Evolutionary conservation across 2,888 invertebrate genomes (phyloP), one percentile per base, ranked within the genome.

Genomic region (Lissocephala sabroskyi): DNA sequence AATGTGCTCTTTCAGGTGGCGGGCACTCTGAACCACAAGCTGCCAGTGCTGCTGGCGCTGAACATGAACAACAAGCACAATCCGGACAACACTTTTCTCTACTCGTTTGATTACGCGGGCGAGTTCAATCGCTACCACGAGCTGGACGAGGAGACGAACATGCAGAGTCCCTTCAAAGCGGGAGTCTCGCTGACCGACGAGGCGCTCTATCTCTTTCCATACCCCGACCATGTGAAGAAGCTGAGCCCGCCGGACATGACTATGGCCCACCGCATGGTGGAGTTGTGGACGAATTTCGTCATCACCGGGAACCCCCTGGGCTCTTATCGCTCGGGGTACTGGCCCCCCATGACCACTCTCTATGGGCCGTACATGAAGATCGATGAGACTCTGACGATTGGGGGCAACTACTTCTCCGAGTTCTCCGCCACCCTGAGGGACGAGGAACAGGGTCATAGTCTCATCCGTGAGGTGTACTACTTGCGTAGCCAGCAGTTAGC

Each of bases 151-250:
- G 81, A 82, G 48, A 84, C 81, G 26, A 84, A 84, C 32, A 79
- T 81, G 59, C 82, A 82, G 41, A 79, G 83, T 16, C 85, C 86
- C 1, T 86, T 86, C 52, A 78, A 67, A 29, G 86, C 84, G 23
- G 86, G 88, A 1, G 86, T 87, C 2, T 86, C 88, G 9, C 85
- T 89, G 41, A 87, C 88, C 1, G 88, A 89, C 56, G 89, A 89
- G 59, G 82, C 88, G 0, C 82, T 88, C 3, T 87, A 89, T 62
- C 71, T 89, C n/a, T 89, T 88, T 62, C 84, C 84, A 9, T 83
- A 82, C 53, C 82, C 84, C 2, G 70, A 79, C 1, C 82, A 83
- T 46, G 82, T 76, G 0, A 63, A 65, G 19, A 59, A 68, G 0
- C 64, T 86, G 0, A 86, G 82, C 63, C 76, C 79, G 1, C 71